Base-by-base conservation (phyloP, 2,888 invertebrate species). In the Fabriciana adippe region DNA sequence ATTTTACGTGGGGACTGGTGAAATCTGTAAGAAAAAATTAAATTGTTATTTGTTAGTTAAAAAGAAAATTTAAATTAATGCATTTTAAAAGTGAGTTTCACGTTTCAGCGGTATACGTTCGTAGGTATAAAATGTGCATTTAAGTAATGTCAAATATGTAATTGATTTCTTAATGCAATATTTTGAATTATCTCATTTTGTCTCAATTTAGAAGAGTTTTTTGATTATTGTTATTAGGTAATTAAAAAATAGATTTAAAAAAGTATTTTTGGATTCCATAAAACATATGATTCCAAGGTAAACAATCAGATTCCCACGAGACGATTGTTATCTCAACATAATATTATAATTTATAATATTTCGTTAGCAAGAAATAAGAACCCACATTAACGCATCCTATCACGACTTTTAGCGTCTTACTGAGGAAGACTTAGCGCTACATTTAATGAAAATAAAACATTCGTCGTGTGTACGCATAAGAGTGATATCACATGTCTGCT, bases 1-100 rank as follows among this genome's bases (percentile, higher is more conserved):
- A 83, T 86, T 71, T 78, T 80, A 77, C 68, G 74, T 74, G 75
- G 76, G 75, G 66, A 72, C 70, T 60, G 67, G 70, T 47, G 69
- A 55, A 78, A 77, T 81, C 84, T 83, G 55, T 14, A 66, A 70
- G 18, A 45, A 57, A 72, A 75, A 74, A 70, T 8, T 71, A 75
- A 74, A 70, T 8, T 8, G 16, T 2, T 55, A 11, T 70, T 8
- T 8, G 16, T 2, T 55, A 11, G 8, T 57, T 41, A 41, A 2
- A 57, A 15, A 48, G 6, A 21, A 11, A 6, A 21, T n/a, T 13
- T 3, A 6, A 47, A 47, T 35, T 45, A 1, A n/a, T 41, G 15
- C 16, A 45, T 6, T 8, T 21, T 18, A n/a, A n/a, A n/a, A n/a
- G n/a, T n/a, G n/a, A n/a, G n/a, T 1, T 35, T 35, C 35, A 41